These are phyloP conservation scores for Amphipyra berbera DNA, from an alignment of 2,888 invertebrate genomes.

Conservation along the genomic window DNA sequence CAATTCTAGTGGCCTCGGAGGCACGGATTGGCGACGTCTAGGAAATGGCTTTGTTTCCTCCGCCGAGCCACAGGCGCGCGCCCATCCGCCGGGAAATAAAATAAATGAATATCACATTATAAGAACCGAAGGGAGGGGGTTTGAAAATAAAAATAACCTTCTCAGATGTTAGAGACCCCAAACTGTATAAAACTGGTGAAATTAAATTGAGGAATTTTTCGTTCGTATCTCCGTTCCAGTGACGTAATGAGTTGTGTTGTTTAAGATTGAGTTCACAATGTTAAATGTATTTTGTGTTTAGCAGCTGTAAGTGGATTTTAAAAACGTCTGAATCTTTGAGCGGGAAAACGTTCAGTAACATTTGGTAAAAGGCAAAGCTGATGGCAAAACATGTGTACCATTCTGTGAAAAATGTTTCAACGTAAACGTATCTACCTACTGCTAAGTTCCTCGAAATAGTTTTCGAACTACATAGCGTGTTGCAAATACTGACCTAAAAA, in stretches of 20 bases:
- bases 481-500: slow-evolving; percentile 38
- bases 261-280: slow-evolving; percentile 54
- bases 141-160: slow-evolving; percentile 72
- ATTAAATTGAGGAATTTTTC: slow-evolving; percentile 76
- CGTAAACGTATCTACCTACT: not conserved
- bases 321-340: slow-evolving; percentile 9
- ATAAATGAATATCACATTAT: slow-evolving; percentile 84
- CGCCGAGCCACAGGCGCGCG: slow-evolving; percentile 69
- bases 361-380: not conserved
- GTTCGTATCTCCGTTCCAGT: slow-evolving; percentile 58
- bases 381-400: slow-evolving; percentile 2
- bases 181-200: slow-evolving; percentile 71
- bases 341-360: slow-evolving; percentile 3
- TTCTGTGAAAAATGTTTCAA: slow-evolving; percentile 14
- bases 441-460: slow-evolving; percentile 32
- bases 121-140: slow-evolving; percentile 57
- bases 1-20: slow-evolving; percentile 52
- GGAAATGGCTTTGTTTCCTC: slow-evolving; percentile 88
- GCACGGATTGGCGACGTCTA: slow-evolving; percentile 69
- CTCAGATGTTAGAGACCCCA: slow-evolving; percentile 66
- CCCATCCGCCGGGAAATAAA: slow-evolving; percentile 82
- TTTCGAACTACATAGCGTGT: slow-evolving; percentile 41
- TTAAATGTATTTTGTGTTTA: slow-evolving; percentile 42
- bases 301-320: slow-evolving; percentile 22
- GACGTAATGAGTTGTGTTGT: slow-evolving; percentile 69